These are phyloP conservation scores for Anadara kagoshimensis DNA, from an alignment of 1,140 invertebrate genomes.

Conservation along the genomic window DNA sequence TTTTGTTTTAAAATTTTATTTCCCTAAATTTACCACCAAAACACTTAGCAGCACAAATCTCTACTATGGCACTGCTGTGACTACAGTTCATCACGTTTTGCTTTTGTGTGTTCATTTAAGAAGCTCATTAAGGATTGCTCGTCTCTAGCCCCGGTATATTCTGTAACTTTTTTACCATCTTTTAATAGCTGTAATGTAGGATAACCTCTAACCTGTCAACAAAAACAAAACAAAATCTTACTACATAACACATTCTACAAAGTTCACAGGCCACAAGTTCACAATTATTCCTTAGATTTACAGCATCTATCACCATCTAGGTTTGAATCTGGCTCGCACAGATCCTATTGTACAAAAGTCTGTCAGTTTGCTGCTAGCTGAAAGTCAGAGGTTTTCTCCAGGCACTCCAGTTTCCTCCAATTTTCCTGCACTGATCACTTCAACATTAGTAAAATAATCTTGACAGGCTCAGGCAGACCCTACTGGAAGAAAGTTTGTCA, in stretches of 20 bases:
- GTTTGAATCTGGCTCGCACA: not conserved
- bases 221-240: not conserved
- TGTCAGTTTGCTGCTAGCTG: too few relatives aligned
- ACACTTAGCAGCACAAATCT: too few relatives aligned
- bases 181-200: conserved; percentile 88
- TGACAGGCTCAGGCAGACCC: too few relatives aligned
- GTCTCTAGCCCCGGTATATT: conserved; percentile 83
- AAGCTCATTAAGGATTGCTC: not conserved
- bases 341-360: not conserved
- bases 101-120: conserved; percentile 4
- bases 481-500: too few relatives aligned
- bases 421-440: too few relatives aligned
- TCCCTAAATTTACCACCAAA: not conserved
- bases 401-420: too few relatives aligned
- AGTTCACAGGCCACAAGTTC: too few relatives aligned
- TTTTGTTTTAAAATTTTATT: not conserved
- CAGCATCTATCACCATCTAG: not conserved
- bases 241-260: not conserved
- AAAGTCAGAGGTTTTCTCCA: too few relatives aligned
- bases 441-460: too few relatives aligned
- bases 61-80: too few relatives aligned
- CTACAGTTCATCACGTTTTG: conserved; percentile 4
- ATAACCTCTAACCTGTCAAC: conserved; percentile 81
- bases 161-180: conserved; percentile 80
- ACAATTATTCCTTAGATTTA: not conserved